phyloP scores from a whole-genome alignment of 2,113 vertebrate genomes.

The Callipepla squamata region DNA sequence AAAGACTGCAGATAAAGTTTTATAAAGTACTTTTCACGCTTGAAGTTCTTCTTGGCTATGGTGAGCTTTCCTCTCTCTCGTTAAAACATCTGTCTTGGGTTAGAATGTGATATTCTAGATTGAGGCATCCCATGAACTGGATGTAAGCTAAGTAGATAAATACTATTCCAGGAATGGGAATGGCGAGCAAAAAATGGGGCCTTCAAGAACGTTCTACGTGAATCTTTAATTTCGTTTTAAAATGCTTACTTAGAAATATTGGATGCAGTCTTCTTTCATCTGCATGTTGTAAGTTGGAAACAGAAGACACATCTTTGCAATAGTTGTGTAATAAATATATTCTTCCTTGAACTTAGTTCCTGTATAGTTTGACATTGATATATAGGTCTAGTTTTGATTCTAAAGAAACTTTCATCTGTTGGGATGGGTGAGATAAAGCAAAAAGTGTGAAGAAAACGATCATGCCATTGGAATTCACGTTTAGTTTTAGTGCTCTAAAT shows the following conservation, averaged over 20 bases:
- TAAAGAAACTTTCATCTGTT: constrained; percentile 42
- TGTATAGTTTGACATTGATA: constrained; percentile 43
- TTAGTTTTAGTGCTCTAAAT: not conserved
- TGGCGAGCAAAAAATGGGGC: not conserved
- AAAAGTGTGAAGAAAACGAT: constrained; percentile 4
- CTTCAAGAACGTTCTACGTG: constrained; percentile 3
- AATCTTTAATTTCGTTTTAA: constrained; percentile 54
- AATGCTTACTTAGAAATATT: constrained; percentile 34
- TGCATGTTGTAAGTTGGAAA: constrained; percentile 30
- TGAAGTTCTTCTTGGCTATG: not conserved
- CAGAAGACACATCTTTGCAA: not conserved
- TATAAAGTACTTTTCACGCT: constrained; percentile 38
- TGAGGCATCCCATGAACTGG: not conserved
- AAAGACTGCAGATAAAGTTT: constrained; percentile 56
- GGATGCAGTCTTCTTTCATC: constrained; percentile 16
- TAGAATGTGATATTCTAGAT: constrained; percentile 5
- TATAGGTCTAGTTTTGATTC: constrained; percentile 45
- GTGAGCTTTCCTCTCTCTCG: not conserved
- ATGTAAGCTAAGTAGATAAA: not conserved
- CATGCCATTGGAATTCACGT: not conserved
- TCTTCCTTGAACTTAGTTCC: constrained; percentile 45
- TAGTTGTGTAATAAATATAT: constrained; percentile 15
- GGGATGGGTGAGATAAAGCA: constrained; percentile 40
- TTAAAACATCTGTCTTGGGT: constrained; percentile 42
- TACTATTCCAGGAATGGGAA: not conserved